Base-by-base conservation (phyloP, 2,888 invertebrate species). In the Sabatieria punctata region DNA sequence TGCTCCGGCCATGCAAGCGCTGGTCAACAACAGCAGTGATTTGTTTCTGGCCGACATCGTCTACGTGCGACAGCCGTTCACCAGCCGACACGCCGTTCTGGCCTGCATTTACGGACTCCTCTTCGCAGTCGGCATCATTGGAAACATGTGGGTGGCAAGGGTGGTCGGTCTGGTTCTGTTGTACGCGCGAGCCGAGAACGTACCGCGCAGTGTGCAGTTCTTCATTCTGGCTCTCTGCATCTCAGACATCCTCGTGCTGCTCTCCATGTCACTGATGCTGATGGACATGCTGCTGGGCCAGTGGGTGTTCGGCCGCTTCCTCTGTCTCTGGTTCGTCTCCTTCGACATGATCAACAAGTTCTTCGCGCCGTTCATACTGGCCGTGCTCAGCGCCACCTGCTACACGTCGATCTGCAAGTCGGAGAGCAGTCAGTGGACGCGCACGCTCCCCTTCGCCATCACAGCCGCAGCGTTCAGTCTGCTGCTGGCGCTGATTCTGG, bases 381-480 rank as follows among this genome's bases (percentile, higher is more conserved):
- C 36, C 4, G 33, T 36, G 23, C 43, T 43, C 15, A 43, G 43
- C 22, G 36, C 24, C 8, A 36, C 35, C 15, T 43, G 43, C 36
- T 43, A 43, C 33, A 19, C 11, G 22, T 33, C 36, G 11, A 36
- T 43, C 11, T 43, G 43, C 18, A 40, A 4, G 4, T 13, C 11
- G 11, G 11, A 30, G 33, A 13, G 33, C 33, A 15, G 33, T 15
- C 11, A 11, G 11, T 30, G 11, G 11, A 11, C 33, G 11, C 11
- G 15, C 15, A 15, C 11, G 11, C 15, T 30, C 11, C 33, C 11
- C 11, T 11, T 15, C 33, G 33, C 11, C 11, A 13, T 30, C 33
- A 30, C 11, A 11, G 33, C 15, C 11, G 33, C 15, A 11, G 33
- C 15, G 15, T 30, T 30, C 11, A n/a, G n/a, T n/a, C n/a, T n/a